A percentile compares a stretch with the other conserved stretches of the same genome.
Evolutionary conservation across 2,888 invertebrate species (phyloP).

Genomic region (Caenorhabditis macrosperma): DNA sequence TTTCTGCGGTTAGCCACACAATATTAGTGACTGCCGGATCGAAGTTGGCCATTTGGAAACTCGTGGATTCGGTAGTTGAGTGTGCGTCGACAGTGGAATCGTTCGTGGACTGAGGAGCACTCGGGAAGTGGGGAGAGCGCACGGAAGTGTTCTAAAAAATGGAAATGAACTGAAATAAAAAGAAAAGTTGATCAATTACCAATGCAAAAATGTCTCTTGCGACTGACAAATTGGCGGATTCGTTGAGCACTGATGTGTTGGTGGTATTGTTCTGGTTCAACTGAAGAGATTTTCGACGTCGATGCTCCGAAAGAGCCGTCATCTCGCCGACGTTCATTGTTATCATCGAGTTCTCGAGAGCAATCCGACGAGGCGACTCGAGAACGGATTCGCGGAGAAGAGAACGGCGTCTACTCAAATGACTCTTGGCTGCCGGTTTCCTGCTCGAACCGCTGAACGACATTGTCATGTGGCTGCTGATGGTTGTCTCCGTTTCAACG

Average conservation of each 20-base stretch:
- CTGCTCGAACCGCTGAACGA: background rate
- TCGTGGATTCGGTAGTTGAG: background rate
- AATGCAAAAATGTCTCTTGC: constrained; percentile 37
- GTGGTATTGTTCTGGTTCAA: background rate
- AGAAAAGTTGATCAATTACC: background rate
- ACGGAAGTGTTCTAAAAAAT: constrained; percentile 36
- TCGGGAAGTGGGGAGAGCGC: constrained; percentile 8
- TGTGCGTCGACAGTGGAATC: background rate
- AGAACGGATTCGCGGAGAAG: constrained; percentile 5
- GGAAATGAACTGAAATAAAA: background rate
- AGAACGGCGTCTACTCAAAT: constrained; percentile 10
- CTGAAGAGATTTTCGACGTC: constrained; percentile 3
- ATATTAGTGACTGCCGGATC: constrained; percentile 27
- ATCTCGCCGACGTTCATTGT: background rate
- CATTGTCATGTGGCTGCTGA: background rate
- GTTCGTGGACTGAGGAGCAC: background rate
- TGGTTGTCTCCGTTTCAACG: background rate
- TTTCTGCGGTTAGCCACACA: constrained; percentile 26
- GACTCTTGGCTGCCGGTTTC: background rate
- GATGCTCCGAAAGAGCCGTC: constrained; percentile 13
- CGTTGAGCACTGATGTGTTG: background rate
- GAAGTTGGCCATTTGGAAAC: constrained; percentile 18
- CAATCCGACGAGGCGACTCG: constrained; percentile 36
- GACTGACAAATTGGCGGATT: background rate
- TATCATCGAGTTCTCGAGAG: constrained; percentile 26